phyloP scores from a whole-genome alignment of 2,113 vertebrate species.

The Colius striatus region DNA sequence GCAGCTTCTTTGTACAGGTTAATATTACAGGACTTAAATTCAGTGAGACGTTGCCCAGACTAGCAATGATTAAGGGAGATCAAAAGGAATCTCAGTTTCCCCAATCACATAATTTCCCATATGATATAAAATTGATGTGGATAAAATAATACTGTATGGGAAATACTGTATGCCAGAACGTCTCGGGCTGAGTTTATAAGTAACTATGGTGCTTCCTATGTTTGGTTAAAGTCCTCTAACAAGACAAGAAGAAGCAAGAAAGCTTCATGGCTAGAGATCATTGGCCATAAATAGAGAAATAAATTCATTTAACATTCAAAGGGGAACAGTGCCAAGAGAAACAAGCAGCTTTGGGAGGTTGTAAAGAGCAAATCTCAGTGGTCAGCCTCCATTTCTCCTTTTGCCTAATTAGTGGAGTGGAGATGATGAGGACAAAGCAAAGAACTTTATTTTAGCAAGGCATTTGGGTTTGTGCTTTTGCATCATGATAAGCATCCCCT shows the following conservation, averaged over 20 bases:
- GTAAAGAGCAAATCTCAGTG: neutral
- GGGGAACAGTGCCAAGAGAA: constrained; percentile 1
- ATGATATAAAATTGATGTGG: constrained; percentile 7
- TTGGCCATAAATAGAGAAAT: neutral
- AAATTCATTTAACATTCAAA: constrained; percentile 6
- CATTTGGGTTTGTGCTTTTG: neutral
- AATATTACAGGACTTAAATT: neutral
- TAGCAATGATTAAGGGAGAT: neutral
- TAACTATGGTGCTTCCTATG: neutral
- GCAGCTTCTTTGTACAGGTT: neutral
- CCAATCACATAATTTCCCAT: constrained; percentile 20
- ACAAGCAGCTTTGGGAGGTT: neutral
- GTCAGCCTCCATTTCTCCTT: neutral
- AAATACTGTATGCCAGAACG: no score
- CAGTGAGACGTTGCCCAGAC: neutral
- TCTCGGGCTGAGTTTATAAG: neutral
- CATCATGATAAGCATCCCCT: neutral
- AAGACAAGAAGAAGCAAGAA: constrained; percentile 2
- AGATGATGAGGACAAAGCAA: neutral
- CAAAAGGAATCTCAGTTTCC: neutral
- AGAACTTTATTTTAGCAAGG: neutral
- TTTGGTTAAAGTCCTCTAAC: constrained; percentile 24
- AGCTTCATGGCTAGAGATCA: neutral
- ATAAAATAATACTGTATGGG: neutral
- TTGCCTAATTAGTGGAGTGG: constrained; percentile 7